phyloP scores from a whole-genome alignment of 2,797 vertebrate species.

The Phyllotis vaccarum region DNA sequence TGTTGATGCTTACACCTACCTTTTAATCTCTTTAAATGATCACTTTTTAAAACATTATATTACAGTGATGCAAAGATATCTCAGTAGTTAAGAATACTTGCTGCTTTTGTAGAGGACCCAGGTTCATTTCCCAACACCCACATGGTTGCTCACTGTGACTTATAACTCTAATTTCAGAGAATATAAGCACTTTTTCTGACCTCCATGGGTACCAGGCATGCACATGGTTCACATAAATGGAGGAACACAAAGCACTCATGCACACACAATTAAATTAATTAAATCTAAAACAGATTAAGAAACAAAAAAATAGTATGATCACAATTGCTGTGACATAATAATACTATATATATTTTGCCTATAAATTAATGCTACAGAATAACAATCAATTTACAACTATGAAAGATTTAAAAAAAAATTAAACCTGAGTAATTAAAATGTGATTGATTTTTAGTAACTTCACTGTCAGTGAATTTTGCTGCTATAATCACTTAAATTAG shows the following conservation, averaged over 20 bases:
- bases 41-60: neutral
- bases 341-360: neutral
- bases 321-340: neutral
- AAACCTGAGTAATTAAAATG: neutral
- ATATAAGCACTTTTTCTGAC: neutral
- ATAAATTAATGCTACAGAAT: neutral
- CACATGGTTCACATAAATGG: neutral
- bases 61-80: neutral
- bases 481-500: neutral
- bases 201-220: neutral
- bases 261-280: neutral
- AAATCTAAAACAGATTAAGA: neutral
- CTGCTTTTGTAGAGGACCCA: neutral
- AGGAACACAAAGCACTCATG: neutral
- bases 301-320: neutral
- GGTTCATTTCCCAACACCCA: neutral
- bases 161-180: neutral
- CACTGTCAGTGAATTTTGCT: neutral
- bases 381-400: neutral
- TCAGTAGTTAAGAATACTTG: neutral
- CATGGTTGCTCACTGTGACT: neutral
- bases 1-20: neutral
- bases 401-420: neutral
- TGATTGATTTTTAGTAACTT: neutral
- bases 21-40: neutral